Conservation (phyloP, 2,888 invertebrate species). For the Nudaria mundana region DNA sequence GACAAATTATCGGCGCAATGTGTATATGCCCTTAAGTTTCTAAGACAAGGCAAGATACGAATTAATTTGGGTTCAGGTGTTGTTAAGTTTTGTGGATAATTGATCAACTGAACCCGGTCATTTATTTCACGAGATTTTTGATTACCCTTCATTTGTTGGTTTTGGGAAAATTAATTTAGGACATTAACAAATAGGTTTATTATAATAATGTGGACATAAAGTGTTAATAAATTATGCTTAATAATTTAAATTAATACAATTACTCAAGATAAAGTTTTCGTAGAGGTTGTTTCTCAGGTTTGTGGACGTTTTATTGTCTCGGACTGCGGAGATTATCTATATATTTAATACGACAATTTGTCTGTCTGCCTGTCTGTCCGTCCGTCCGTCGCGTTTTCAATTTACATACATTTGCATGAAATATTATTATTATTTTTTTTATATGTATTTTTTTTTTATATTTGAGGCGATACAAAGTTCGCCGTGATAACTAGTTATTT, state of each 20-base stretch:
- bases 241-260: neutral
- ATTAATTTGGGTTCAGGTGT: conserved; percentile 40
- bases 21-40: neutral
- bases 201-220: neutral
- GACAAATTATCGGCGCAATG: neutral
- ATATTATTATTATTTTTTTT: no score
- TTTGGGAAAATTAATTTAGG: conserved; percentile 11
- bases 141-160: conserved; percentile 19
- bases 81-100: conserved; percentile 33
- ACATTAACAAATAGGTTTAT: no score
- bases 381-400: no score
- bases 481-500: no score
- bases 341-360: no score
- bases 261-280: neutral
- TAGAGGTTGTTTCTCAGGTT: neutral
- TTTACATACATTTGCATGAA: no score
- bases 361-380: no score
- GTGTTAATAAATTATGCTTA: neutral
- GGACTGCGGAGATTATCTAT: no score
- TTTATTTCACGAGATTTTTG: conserved; percentile 17
- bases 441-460: no score
- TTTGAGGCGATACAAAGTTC: no score
- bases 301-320: neutral
- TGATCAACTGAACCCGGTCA: conserved; percentile 27
- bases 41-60: conserved; percentile 20